phyloP scores from a whole-genome alignment of 1,140 invertebrate genomes.

The Drosophila navojoa region DNA sequence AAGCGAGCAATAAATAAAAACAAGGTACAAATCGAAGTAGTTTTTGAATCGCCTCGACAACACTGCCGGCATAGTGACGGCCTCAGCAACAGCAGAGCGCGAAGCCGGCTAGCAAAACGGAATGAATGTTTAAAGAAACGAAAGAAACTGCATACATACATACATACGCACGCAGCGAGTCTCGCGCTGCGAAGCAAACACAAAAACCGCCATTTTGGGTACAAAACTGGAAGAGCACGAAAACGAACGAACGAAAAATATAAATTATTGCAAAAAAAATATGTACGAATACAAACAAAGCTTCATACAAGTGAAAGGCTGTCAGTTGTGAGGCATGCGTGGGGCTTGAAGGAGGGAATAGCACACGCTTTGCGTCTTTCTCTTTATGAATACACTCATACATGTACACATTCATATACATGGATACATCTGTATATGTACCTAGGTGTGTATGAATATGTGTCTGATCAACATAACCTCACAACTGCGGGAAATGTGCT shows the following conservation, averaged over 20 bases:
- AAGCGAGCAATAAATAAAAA: constrained; percentile 3
- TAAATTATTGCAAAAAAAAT: constrained; percentile 70
- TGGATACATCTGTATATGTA: background rate
- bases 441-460: constrained; percentile 22
- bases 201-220: constrained; percentile 73
- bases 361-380: constrained; percentile 28
- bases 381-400: constrained; percentile 13
- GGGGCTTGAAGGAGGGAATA: constrained; percentile 29
- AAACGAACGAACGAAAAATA: constrained; percentile 62
- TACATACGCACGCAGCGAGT: constrained; percentile 42
- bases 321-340: constrained; percentile 43
- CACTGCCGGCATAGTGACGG: constrained; percentile 48
- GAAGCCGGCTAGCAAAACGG: constrained; percentile 75
- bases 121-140: constrained; percentile 47
- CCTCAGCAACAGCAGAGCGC: constrained; percentile 60
- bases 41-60: constrained; percentile 48
- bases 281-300: constrained; percentile 63
- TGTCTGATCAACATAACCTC: constrained; percentile 66
- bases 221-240: constrained; percentile 67
- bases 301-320: constrained; percentile 71
- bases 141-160: constrained; percentile 56
- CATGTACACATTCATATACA: background rate
- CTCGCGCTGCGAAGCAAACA: constrained; percentile 28
- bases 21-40: background rate
- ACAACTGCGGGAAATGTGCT: constrained; percentile 71